Base-by-base conservation (phyloP, 2,888 invertebrate genomes). In the Platycnemis pennipes region DNA sequence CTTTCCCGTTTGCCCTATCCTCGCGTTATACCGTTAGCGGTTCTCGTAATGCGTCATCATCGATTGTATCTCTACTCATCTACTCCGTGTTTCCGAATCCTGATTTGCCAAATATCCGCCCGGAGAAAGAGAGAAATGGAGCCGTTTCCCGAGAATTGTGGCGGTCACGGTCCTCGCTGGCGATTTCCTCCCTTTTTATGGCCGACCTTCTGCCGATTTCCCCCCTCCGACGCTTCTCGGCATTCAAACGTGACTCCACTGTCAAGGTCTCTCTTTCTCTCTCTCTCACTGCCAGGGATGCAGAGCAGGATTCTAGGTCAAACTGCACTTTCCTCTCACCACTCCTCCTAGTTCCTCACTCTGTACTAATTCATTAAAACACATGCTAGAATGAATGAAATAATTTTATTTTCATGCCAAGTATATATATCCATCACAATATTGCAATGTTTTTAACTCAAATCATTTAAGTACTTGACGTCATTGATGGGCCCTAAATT, bases 301-400 rank as follows among this genome's bases (percentile, higher is more conserved):
- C 89, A 42, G 89, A 16, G 77, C 89, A 56, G 87, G 56, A 56
- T 89, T 89, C 89, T 89, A 89, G 89, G 89, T 89, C 89, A 89
- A 56, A 19, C 42, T 42, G 44, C 37, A 56, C 63, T 89, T 56
- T 42, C 26, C 22, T 5, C 37, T n/a, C 42, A 8, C 46, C 37
- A 5, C 45, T 49, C 26, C 46, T n/a, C n/a, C 53, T 2, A n/a
- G 1, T 31, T 42, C 37, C 37, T 26, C 87, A 11, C 45, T 7
- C 44, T 44, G 11, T n/a, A n/a, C 87, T 26, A 11, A 11, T 26
- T 63, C 63, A 22, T 26, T 63, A 22, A 3, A 19, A 5, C 63
- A 63, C 63, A 4, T 26, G 63, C 63, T 4, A 26, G 63, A 63
- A 26, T 22, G 19, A n/a, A n/a, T n/a, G n/a, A n/a, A n/a, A n/a